phyloP scores from a whole-genome alignment of 2,888 invertebrate species.

The Chalcis sispes region DNA sequence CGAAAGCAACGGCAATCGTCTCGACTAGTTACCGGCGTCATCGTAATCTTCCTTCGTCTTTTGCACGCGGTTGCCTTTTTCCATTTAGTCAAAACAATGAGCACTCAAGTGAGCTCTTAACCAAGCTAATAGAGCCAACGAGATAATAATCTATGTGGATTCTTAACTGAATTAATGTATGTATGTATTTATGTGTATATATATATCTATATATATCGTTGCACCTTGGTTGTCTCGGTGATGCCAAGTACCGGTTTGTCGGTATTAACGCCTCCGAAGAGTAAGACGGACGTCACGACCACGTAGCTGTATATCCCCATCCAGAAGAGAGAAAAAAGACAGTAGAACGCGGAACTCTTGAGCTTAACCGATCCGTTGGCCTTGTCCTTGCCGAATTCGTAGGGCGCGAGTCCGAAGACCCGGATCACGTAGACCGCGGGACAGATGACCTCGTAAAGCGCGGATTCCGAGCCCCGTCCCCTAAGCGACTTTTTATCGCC shows the following conservation, averaged over 20 bases:
- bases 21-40: too few relatives aligned
- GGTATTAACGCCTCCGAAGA: conserved; percentile 46
- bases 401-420: conserved; percentile 71
- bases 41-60: too few relatives aligned
- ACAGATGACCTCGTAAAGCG: conserved; percentile 67
- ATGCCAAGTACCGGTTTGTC: conserved; percentile 57
- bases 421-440: conserved; percentile 66
- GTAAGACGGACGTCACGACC: conserved; percentile 54
- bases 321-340: conserved; percentile 59
- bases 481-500: background rate
- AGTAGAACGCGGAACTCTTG: conserved; percentile 60
- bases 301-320: conserved; percentile 58
- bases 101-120: too few relatives aligned
- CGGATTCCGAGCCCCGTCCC: conserved; percentile 60
- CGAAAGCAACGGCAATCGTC: too few relatives aligned
- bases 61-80: too few relatives aligned
- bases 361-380: conserved; percentile 59
- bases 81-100: too few relatives aligned
- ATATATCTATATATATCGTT: background rate
- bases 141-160: too few relatives aligned
- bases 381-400: conserved; percentile 29
- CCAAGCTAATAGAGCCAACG: too few relatives aligned
- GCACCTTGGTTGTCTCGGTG: conserved; percentile 69
- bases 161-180: background rate
- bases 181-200: background rate